Conservation (phyloP, 1,140 invertebrate genomes). For the Drosophila tani region DNA sequence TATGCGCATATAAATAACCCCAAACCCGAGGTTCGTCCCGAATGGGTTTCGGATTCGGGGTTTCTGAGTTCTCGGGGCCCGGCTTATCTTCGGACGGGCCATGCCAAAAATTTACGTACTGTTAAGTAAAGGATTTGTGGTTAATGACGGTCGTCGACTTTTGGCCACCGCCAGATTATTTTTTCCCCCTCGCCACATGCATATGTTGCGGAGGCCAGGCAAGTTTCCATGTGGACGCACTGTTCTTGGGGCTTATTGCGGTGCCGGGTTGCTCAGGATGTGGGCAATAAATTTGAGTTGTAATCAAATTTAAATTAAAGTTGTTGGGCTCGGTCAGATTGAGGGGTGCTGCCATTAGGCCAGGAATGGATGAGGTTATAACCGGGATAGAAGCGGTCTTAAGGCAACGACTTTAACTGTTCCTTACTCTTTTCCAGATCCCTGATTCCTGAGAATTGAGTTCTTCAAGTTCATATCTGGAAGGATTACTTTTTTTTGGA, state of each 20-base stretch:
- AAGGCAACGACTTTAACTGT: not conserved
- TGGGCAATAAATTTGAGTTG: slow-evolving; percentile 74
- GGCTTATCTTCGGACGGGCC: slow-evolving; percentile 67
- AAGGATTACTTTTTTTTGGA: too few relatives aligned
- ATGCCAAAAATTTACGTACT: slow-evolving; percentile 79
- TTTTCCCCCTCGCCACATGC: slow-evolving; percentile 32
- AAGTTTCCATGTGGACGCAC: slow-evolving; percentile 6
- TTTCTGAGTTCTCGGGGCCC: not conserved
- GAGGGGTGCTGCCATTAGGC: slow-evolving; percentile 14
- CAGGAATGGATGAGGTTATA: not conserved
- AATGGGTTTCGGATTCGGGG: slow-evolving; percentile 20
- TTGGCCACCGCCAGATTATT: slow-evolving; percentile 46
- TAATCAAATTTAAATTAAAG: slow-evolving; percentile 81
- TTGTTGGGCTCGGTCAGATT: slow-evolving; percentile 27
- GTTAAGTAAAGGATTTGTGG: slow-evolving; percentile 83
- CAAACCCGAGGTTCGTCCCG: slow-evolving; percentile 10
- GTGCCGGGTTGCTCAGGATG: slow-evolving; percentile 49
- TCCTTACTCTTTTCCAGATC: not conserved
- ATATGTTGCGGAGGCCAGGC: slow-evolving; percentile 49
- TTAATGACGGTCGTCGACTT: slow-evolving; percentile 74
- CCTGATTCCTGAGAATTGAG: not conserved
- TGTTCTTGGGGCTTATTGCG: slow-evolving; percentile 14
- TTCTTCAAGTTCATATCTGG: not conserved
- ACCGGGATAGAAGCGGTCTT: not conserved
- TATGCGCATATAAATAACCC: slow-evolving; percentile 73